Evolutionary conservation across 2,888 invertebrate genomes (phyloP).

Genomic region (Cristatella mucedo): DNA sequence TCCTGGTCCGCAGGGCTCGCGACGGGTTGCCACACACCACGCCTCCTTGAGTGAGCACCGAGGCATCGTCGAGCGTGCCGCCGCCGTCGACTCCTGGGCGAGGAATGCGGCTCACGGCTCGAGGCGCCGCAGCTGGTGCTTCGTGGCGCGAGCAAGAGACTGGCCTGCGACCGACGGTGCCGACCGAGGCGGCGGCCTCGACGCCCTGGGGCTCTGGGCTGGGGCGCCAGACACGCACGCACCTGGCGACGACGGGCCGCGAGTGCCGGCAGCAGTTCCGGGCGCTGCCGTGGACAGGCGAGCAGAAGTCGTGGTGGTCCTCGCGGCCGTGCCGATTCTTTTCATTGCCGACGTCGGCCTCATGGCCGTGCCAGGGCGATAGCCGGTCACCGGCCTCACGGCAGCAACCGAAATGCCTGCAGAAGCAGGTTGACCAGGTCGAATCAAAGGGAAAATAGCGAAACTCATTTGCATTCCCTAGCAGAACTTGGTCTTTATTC

Average conservation of each 20-base stretch:
- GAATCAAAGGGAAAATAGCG: too few species aligned
- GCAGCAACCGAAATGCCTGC: slow-evolving; percentile 14
- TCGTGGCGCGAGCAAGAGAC: neutral
- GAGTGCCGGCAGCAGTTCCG: slow-evolving; percentile 12
- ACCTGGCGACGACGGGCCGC: too few species aligned
- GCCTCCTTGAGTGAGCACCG: slow-evolving; percentile 30
- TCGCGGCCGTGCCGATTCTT: slow-evolving; percentile 9
- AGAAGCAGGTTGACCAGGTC: neutral
- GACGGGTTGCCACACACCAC: slow-evolving; percentile 37
- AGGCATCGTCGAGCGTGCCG: slow-evolving; percentile 19
- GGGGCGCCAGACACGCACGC: too few species aligned
- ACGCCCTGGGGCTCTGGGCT: too few species aligned
- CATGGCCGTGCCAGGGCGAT: slow-evolving; percentile 24
- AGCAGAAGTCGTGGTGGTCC: slow-evolving; percentile 1
- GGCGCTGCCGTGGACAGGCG: slow-evolving; percentile 12
- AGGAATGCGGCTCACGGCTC: too few species aligned
- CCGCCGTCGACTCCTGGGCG: too few species aligned
- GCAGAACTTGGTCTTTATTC: too few species aligned
- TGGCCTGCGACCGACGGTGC: slow-evolving; percentile 2
- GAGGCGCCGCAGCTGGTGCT: neutral
- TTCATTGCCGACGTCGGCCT: slow-evolving; percentile 10
- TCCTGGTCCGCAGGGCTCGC: slow-evolving; percentile 29
- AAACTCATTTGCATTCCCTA: too few species aligned
- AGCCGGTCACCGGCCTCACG: slow-evolving; percentile 23
- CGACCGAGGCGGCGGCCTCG: neutral